These are phyloP conservation scores for Petrocephalus microphthalmus DNA, from an alignment of 2,113 vertebrate genomes.

Conservation along the genomic window DNA sequence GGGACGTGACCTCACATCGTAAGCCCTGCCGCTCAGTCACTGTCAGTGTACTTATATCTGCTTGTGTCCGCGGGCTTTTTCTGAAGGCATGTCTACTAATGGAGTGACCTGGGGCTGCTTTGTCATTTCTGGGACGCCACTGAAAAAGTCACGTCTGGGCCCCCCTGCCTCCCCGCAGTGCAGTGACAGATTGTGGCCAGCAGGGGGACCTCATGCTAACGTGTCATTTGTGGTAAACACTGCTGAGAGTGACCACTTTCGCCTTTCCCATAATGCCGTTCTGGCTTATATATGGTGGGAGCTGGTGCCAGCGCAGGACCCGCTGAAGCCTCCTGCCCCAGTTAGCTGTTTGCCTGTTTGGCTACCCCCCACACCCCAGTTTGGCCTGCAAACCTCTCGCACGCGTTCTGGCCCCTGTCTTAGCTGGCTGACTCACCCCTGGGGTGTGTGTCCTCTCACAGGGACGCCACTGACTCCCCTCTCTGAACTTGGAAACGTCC, in stretches of 20 bases:
- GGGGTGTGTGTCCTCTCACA: not conserved
- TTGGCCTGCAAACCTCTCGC: not conserved
- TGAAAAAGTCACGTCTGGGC: not conserved
- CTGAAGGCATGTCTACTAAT: not conserved
- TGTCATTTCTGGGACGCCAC: not conserved
- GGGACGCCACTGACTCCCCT: not conserved
- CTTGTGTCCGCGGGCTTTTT: not conserved
- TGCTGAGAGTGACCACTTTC: not conserved
- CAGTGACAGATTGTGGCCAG: not conserved
- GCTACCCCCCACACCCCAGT: not conserved
- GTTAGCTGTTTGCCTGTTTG: not conserved
- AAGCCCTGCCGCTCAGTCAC: not conserved
- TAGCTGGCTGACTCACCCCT: not conserved
- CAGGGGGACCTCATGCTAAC: not conserved
- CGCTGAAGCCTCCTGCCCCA: not conserved
- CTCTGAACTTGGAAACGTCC: not conserved
- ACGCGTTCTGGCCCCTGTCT: not conserved
- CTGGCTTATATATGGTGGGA: not conserved
- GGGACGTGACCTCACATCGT: not conserved
- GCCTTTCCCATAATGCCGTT: not conserved
- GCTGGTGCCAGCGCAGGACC: not conserved
- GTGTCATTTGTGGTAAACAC: not conserved
- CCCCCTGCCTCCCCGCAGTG: not conserved
- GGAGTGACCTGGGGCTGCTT: not conserved
- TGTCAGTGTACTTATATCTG: not conserved